Conservation (phyloP, 37 sponge, comb jelly and placozoan species). For the Spongia lamella region DNA sequence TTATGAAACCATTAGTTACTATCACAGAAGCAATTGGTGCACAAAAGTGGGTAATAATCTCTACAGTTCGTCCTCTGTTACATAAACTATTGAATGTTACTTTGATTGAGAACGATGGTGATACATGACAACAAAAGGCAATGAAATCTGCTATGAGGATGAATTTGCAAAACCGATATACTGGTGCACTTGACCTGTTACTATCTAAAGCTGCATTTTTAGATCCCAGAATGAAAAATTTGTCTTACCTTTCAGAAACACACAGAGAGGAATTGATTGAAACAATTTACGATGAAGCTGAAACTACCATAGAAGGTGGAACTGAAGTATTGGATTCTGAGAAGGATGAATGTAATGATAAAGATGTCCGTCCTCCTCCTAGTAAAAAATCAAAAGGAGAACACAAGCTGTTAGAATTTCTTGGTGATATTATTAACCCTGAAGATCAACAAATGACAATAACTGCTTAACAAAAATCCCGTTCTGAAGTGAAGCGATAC, state of each 20-base stretch:
- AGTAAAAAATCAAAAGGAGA: not conserved
- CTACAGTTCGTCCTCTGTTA: no score
- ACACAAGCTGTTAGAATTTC: not conserved
- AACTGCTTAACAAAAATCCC: not conserved
- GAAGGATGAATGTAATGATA: not conserved
- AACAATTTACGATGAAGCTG: no score
- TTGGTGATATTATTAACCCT: not conserved
- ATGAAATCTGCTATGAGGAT: constrained; percentile 14
- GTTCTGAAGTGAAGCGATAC: not conserved
- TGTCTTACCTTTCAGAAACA: not conserved
- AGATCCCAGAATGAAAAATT: constrained; percentile 27
- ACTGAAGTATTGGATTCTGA: not conserved
- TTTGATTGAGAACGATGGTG: not conserved
- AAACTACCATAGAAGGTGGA: no score
- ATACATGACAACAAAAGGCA: not conserved
- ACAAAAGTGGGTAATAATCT: no score
- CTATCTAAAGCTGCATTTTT: constrained; percentile 9
- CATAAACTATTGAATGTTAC: no score
- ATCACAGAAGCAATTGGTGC: no score
- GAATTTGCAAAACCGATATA: constrained; percentile 20
- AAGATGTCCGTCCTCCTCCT: not conserved
- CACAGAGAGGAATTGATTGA: no score
- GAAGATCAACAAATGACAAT: not conserved
- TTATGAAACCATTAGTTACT: no score
- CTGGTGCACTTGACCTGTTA: not conserved